Percentiles rank a stretch among this genome's conserved stretches.
Conservation (phyloP, 1,140 invertebrate species). For the Caerostris darwini region DNA sequence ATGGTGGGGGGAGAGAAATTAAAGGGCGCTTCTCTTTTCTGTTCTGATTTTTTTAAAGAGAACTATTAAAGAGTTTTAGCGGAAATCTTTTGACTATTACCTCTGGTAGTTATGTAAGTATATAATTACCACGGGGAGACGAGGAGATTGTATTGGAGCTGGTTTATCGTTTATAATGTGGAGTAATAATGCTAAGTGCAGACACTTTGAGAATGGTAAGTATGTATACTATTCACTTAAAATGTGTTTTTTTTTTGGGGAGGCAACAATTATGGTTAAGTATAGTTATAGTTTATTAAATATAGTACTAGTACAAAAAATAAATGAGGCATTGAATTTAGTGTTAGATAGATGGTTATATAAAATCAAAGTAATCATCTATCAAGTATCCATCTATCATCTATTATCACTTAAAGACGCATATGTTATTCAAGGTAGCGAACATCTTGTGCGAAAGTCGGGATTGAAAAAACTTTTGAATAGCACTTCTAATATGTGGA, state of each 20-base stretch:
- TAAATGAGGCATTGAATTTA: too few species aligned
- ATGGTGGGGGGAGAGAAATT: not conserved
- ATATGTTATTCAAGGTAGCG: not conserved
- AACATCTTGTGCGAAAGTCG: not conserved
- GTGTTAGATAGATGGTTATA: too few species aligned
- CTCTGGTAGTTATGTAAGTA: not conserved
- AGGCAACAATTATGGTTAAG: too few species aligned
- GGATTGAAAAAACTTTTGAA: not conserved
- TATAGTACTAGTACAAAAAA: too few species aligned
- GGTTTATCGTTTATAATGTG: not conserved
- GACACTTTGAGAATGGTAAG: not conserved
- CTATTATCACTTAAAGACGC: not conserved
- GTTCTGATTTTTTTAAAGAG: not conserved
- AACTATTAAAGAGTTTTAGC: not conserved
- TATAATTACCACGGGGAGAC: not conserved
- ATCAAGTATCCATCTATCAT: too few species aligned
- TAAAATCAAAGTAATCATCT: too few species aligned
- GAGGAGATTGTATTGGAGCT: conserved; percentile 5
- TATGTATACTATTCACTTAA: too few species aligned
- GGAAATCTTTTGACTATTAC: not conserved
- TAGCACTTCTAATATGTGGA: not conserved
- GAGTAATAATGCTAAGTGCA: not conserved
- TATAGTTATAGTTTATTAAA: too few species aligned
- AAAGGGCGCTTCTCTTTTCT: not conserved
- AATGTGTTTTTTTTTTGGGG: too few species aligned